Conservation (phyloP, 2,113 vertebrate genomes). For the Pteronura brasiliensis region DNA sequence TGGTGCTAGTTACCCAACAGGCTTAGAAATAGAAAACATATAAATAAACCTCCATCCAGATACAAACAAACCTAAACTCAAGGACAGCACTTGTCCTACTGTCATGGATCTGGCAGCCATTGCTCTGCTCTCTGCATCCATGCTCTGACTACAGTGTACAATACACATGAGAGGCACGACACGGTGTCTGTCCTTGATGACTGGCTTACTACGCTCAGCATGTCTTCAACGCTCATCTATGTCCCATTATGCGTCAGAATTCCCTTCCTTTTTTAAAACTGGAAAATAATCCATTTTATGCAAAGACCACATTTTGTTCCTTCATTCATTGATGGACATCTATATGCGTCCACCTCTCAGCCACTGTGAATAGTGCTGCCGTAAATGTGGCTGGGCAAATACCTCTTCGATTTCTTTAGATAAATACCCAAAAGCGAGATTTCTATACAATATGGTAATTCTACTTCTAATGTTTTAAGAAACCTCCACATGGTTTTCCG, state of each 20-base stretch:
- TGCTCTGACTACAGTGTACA: neutral
- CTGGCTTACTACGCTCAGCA: neutral
- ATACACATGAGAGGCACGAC: neutral
- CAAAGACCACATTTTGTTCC: neutral
- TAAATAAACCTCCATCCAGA: neutral
- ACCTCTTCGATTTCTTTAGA: neutral
- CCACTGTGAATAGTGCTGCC: neutral
- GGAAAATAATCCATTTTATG: neutral
- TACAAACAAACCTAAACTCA: too few relatives aligned
- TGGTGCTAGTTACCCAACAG: too few relatives aligned
- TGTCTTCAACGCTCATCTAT: neutral
- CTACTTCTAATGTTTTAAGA: neutral
- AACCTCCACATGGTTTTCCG: neutral
- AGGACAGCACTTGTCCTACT: neutral
- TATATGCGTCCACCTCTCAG: neutral
- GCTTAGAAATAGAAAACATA: too few relatives aligned
- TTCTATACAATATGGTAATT: neutral
- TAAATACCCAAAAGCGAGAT: neutral
- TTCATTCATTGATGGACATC: neutral
- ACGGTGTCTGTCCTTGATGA: neutral
- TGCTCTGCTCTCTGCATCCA: neutral
- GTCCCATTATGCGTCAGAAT: neutral
- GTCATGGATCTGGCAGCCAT: neutral
- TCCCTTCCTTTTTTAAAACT: neutral
- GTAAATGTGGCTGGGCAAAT: neutral